Base-by-base conservation (phyloP, 2,888 invertebrate species). In the Melanotus villosus region DNA sequence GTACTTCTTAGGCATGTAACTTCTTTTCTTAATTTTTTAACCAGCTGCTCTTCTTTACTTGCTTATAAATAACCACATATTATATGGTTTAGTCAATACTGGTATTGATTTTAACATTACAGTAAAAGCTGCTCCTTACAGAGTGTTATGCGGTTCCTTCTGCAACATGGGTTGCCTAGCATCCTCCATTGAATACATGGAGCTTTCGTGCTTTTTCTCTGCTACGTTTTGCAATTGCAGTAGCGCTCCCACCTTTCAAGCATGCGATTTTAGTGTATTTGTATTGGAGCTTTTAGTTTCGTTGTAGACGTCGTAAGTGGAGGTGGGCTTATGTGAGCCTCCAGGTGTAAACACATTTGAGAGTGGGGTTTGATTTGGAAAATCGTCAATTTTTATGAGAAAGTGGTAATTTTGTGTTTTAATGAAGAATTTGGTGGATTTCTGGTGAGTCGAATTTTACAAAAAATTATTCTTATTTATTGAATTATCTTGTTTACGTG, bases 201-300 rank as follows among this genome's bases (percentile, higher is more conserved):
- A 43, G 23, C 47, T 47, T 45, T 47, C 26, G 26, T 6, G 23
- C 47, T 47, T 47, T 47, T 19, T 21, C 47, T 19, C 23, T 12
- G 21, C 12, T 23, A 47, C 52, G 32, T 30, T 50, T 52, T 52
- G 18, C 32, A 32, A 23, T 47, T 47, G 23, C 26, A 30, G 52
- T 32, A 32, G 32, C 52, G 4, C 32, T 52, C 47, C 52, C 52
- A 52, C 52, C 52, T 52, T 32, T 52, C 14, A 52, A 52, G 52
- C 52, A 52, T 52, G 52, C 52, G 32, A 32, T 18, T 52, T 52
- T 32, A 32, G n/a, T n/a, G n/a, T 32, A 32, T 52, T 30, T 32
- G 52, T 52, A 7, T 52, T 52, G 4, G 3, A 5, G 26, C 45
- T n/a, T 52, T 47, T 32, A 52, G 52, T 52, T 32, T 14, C 52